Base-by-base conservation (phyloP, 2,888 invertebrate genomes). In the Oscheius onirici region DNA sequence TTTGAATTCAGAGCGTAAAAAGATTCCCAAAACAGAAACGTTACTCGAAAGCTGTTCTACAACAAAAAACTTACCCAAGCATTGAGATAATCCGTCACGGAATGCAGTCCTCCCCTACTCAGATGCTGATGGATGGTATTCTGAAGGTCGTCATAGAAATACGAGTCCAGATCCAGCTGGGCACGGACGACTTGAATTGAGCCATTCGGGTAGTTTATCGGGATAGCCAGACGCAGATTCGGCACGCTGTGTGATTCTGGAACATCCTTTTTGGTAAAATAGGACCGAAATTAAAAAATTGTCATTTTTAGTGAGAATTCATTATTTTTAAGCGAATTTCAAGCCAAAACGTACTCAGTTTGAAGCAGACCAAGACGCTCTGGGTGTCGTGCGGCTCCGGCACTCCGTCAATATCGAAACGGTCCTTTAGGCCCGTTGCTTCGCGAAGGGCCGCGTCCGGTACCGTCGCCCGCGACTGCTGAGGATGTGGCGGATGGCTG, bases 91-190 rank as follows among this genome's bases (percentile, higher is more conserved):
- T 86, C 85, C 6, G 83, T 76, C 52, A 86, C 77, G 13, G 84
- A 73, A 15, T 78, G 69, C 10, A 80, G 63, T 24, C 77, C 78
- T 3, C 78, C 75, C 60, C 80, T 74, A 24, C 73, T 72, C 58
- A 86, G 74, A 46, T 85, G 75, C 26, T 86, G 84, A 54, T 86
- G 80, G n/a, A 86, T 82, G 8, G 72, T 71, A 61, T 84, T 85
- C 58, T 84, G 84, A 26, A 86, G 75, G 44, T 86, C 86, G 69
- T 87, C 86, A 74, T 79, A 86, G 58, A 82, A 80, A 73, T 84
- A 86, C 3, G 82, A 73, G 54, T 84, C 86, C 74, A 71, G 60
- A 61, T 84, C 86, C 26, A 85, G 71, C 10, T 75, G 78, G 22
- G 79, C 80, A 41, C 84, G 52, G 34, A 84, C 84, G 41, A 84